Base-by-base conservation (phyloP, 2,113 vertebrate genomes). In the Pyrgilauda ruficollis region DNA sequence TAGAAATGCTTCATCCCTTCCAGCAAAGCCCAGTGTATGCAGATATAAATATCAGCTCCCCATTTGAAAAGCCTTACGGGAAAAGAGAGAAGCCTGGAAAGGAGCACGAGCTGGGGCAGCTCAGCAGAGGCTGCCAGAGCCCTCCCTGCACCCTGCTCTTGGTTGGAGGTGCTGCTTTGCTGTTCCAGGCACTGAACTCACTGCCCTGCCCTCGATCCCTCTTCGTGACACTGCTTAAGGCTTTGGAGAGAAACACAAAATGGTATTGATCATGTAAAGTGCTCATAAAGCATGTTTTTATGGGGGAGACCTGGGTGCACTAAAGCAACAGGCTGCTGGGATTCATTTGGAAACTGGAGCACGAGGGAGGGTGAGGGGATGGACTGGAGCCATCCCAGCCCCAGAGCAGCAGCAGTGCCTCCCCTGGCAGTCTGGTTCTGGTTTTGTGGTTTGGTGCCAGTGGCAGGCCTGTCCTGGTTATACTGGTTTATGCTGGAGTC, bases 11-110 rank as follows among this genome's bases (percentile, higher is more conserved):
- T 77, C 50, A 80, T 69, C 4, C 14, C 82, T 94, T 79, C 78
- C 93, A 94, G 88, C 55, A 83, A 83, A 91, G 59, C 39, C 16
- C 21, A 31, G 33, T 11, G 27, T 12, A 39, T 76, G 73, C 37
- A 83, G 91, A 84, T 83, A 93, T 58, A 92, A 91, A 93, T 90
- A 80, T 81, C 75, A 78, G 87, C 30, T 52, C 56, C 53, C 55
- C 55, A 28, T 18, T 88, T 73, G 10, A 86, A 85, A 83, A 92
- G 59, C 85, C 79, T 96, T 94, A 58, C 20, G 13, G 93, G 95
- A 95, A 96, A 88, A 74, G 24, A 52, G 63, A 67, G 67, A 80
- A 78, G 86, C 35, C 52, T 81, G 75, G 27, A 74, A 47, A 74
- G 47, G 37, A 63, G 39, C 62, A 7, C 2, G 9, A 43, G 84